These are phyloP conservation scores for Gymnoscopelus microlampas DNA, from an alignment of 2,797 vertebrate species.

Conservation along the genomic window DNA sequence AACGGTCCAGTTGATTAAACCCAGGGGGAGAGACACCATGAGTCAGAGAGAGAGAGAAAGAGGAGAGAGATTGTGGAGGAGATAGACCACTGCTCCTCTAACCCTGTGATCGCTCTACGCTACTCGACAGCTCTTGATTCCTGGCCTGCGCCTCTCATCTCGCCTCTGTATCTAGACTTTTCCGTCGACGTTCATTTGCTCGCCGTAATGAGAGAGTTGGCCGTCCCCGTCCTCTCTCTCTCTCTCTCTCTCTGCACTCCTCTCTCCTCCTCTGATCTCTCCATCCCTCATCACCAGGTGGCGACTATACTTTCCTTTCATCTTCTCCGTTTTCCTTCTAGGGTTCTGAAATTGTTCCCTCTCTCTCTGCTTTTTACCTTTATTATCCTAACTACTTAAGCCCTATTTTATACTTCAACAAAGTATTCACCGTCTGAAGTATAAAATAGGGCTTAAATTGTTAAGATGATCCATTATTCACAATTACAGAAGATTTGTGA, in stretches of 20 bases:
- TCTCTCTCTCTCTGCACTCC: not conserved
- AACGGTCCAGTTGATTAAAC: slow-evolving; percentile 67
- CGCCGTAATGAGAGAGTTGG: slow-evolving; percentile 17
- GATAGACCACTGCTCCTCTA: slow-evolving; percentile 31
- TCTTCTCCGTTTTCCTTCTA: not conserved
- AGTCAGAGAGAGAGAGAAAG: slow-evolving; percentile 32
- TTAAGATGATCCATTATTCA: too few relatives aligned
- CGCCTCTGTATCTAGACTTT: slow-evolving; percentile 5
- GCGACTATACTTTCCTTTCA: not conserved
- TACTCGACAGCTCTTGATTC: slow-evolving; percentile 51
- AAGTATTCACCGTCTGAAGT: too few relatives aligned
- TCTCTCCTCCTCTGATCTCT: slow-evolving; percentile 8
- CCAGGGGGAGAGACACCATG: slow-evolving; percentile 47
- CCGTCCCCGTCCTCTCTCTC: slow-evolving; percentile 1
- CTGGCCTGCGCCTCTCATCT: slow-evolving; percentile 41
- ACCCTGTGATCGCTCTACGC: slow-evolving; percentile 35
- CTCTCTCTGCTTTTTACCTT: too few relatives aligned
- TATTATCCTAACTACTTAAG: too few relatives aligned
- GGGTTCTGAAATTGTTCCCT: too few relatives aligned
- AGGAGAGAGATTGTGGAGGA: slow-evolving; percentile 15
- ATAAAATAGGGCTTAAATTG: too few relatives aligned
- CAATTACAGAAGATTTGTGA: too few relatives aligned
- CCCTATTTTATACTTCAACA: too few relatives aligned
- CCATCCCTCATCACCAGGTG: not conserved
- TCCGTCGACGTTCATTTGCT: slow-evolving; percentile 31